phyloP scores from a whole-genome alignment of 2,113 vertebrate species.

The Mormyrus iriodes region DNA sequence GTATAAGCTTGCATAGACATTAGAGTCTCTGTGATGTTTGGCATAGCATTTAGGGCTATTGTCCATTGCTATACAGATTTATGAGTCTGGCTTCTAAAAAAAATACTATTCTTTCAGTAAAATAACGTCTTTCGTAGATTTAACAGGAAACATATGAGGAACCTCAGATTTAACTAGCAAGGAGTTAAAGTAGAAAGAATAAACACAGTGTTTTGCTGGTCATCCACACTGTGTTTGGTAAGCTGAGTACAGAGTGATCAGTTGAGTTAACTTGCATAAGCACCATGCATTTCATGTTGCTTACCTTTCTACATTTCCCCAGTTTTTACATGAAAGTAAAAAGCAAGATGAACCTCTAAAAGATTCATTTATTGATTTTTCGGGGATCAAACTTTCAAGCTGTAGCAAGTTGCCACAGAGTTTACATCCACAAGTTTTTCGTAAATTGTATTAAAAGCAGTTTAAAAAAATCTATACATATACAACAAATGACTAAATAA shows the following conservation, averaged over 20 bases:
- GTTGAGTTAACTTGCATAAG: conserved; percentile 61
- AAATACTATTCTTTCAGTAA: background rate
- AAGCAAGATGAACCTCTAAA: conserved; percentile 33
- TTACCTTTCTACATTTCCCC: conserved; percentile 32
- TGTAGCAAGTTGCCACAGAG: background rate
- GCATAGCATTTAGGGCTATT: background rate
- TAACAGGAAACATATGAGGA: conserved; percentile 20
- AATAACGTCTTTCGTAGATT: background rate
- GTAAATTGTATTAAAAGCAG: background rate
- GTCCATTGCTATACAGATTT: background rate
- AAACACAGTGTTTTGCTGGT: conserved; percentile 50
- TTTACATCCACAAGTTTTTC: background rate
- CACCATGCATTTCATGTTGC: conserved; percentile 39
- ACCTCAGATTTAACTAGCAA: conserved; percentile 38
- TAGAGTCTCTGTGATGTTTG: background rate
- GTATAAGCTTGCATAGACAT: background rate
- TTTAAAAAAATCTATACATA: background rate
- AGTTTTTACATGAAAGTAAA: conserved; percentile 39
- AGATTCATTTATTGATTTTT: background rate
- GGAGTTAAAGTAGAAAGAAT: conserved; percentile 34
- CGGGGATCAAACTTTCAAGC: background rate
- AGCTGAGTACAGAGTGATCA: conserved; percentile 54
- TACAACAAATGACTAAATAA: background rate
- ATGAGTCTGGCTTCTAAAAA: background rate
- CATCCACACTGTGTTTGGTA: conserved; percentile 49